Percentiles rank a stretch among this genome's conserved stretches.
These are phyloP conservation scores for Hirtodrosophila confusa DNA, from an alignment of 2,888 invertebrate species.

Conservation along the genomic window DNA sequence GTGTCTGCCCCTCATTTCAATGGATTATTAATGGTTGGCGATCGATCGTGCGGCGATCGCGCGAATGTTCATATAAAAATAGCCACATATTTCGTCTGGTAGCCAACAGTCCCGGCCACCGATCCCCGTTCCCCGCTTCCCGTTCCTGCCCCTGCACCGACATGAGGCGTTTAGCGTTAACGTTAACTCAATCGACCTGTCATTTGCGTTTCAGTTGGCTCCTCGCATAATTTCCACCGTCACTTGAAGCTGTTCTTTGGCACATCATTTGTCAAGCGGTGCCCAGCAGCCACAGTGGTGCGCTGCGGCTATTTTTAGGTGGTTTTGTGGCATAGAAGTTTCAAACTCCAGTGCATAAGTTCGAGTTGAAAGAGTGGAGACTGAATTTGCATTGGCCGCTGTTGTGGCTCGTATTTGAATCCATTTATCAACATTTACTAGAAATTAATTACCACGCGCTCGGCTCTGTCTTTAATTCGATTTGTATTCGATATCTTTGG, in stretches of 20 bases:
- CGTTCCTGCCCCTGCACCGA: conserved; percentile 11
- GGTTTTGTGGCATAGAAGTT: conserved; percentile 16
- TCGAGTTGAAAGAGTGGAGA: conserved; percentile 10
- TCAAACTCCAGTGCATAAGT: conserved; percentile 13
- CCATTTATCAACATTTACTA: conserved; percentile 72
- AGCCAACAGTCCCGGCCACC: conserved; percentile 16
- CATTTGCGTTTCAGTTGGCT: conserved; percentile 78
- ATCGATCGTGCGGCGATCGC: conserved; percentile 74
- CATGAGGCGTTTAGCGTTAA: conserved; percentile 80
- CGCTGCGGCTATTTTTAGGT: conserved; percentile 57
- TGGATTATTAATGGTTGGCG: conserved; percentile 81
- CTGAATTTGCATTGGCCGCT: conserved; percentile 59
- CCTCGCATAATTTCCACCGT: conserved; percentile 81
- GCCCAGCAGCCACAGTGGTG: conserved; percentile 43
- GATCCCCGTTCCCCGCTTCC: not conserved
- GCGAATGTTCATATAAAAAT: conserved; percentile 62
- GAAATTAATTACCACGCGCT: conserved; percentile 67
- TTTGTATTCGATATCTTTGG: conserved; percentile 70
- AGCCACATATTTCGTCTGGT: conserved; percentile 57
- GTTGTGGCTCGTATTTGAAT: conserved; percentile 31
- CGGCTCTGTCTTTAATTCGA: conserved; percentile 70
- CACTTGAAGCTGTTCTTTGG: conserved; percentile 81
- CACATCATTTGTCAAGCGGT: conserved; percentile 82
- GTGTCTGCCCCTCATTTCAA: conserved; percentile 53
- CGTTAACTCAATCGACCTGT: conserved; percentile 83